phyloP scores from a whole-genome alignment of 2,113 vertebrate species.

The Hippocampus zosterae region DNA sequence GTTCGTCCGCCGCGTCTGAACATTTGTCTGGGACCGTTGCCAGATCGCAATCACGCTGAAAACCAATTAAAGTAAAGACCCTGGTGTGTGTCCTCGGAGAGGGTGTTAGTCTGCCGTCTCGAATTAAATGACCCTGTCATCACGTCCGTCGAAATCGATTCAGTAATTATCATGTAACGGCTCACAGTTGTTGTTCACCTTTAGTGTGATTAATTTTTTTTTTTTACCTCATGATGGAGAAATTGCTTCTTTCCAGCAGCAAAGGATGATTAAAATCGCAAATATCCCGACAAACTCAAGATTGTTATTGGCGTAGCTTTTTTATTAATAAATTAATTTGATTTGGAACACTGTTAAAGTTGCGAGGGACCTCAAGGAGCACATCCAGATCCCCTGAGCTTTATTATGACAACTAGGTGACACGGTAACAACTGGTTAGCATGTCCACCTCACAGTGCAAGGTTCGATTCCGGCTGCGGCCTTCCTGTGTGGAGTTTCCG shows the following conservation, averaged over 20 bases:
- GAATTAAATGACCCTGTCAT: conserved; percentile 1
- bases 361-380: conserved; percentile 33
- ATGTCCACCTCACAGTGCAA: too few species aligned
- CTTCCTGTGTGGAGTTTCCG: too few species aligned
- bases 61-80: conserved; percentile 51
- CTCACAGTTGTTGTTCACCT: conserved; percentile 36
- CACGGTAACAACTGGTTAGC: too few species aligned
- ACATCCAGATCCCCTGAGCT: conserved; percentile 11
- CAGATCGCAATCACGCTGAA: conserved; percentile 60
- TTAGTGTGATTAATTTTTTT: conserved; percentile 28
- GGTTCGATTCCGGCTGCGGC: too few species aligned
- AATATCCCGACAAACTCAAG: conserved; percentile 47
- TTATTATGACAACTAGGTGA: not conserved
- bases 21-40: conserved; percentile 45
- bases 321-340: conserved; percentile 20
- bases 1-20: conserved; percentile 13
- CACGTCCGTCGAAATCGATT: not conserved
- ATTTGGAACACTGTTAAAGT: conserved; percentile 32
- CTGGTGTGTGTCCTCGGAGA: conserved; percentile 26
- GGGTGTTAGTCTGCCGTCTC: conserved; percentile 32
- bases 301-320: conserved; percentile 42
- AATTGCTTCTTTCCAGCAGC: conserved; percentile 39
- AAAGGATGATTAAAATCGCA: conserved; percentile 50
- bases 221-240: conserved; percentile 47
- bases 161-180: conserved; percentile 24